A percentile compares a stretch with the other conserved stretches of the same genome.
Evolutionary conservation across 1,140 invertebrate genomes (phyloP).

Genomic region (Drosophila busckii): DNA sequence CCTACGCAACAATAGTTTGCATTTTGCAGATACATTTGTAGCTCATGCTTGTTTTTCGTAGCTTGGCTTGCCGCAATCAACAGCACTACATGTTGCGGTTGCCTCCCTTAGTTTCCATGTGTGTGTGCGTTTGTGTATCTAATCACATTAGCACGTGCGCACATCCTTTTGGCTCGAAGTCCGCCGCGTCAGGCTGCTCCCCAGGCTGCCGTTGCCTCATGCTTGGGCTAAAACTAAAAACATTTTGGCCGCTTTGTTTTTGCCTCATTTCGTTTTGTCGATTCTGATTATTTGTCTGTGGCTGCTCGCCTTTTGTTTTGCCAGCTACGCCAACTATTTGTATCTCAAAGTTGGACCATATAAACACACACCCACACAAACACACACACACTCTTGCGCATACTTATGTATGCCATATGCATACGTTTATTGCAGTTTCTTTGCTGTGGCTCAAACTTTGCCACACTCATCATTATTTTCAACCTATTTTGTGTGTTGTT

Average conservation of each 20-base stretch:
- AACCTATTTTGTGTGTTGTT: too few relatives aligned
- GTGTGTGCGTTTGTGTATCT: constrained; percentile 40
- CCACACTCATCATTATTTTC: constrained; percentile 29
- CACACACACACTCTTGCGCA: background rate
- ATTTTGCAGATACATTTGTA: constrained; percentile 52
- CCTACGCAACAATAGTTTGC: constrained; percentile 72
- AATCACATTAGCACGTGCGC: constrained; percentile 76
- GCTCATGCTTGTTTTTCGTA: constrained; percentile 15
- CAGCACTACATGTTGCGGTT: constrained; percentile 73
- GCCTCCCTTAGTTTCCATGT: constrained; percentile 34
- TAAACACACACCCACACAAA: background rate
- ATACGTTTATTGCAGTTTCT: constrained; percentile 37
- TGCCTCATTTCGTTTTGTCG: constrained; percentile 72
- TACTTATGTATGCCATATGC: constrained; percentile 51
- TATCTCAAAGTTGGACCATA: constrained; percentile 55
- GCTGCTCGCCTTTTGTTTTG: constrained; percentile 54
- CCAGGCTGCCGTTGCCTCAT: constrained; percentile 47
- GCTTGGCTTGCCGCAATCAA: constrained; percentile 69
- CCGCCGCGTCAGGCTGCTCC: constrained; percentile 24
- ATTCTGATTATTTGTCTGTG: constrained; percentile 77
- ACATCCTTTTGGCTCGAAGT: constrained; percentile 53
- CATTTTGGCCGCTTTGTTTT: constrained; percentile 75
- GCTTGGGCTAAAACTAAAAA: constrained; percentile 55
- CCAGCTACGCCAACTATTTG: constrained; percentile 55
- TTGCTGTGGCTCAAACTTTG: constrained; percentile 51